Evolutionary conservation across 2,797 vertebrate genomes (phyloP).

Genomic region (Mionectes olivaceus): DNA sequence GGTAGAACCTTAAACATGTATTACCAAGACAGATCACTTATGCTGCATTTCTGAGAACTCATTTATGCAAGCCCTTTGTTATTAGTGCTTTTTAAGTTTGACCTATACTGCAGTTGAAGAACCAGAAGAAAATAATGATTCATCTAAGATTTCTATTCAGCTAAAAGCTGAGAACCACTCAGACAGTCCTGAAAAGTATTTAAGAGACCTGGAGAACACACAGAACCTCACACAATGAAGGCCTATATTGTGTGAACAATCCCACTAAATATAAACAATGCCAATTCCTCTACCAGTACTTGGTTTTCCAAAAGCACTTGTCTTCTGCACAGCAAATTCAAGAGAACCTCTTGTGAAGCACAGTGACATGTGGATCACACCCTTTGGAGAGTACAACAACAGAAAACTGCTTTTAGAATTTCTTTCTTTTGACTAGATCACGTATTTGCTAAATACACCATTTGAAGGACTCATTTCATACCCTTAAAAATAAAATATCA

Average conservation of each 20-base stretch:
- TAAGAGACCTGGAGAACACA: not conserved
- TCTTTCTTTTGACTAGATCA: not conserved
- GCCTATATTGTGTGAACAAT: not conserved
- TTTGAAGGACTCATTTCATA: not conserved
- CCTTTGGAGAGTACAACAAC: not conserved
- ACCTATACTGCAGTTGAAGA: not conserved
- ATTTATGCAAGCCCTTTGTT: not conserved
- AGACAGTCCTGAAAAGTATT: not conserved
- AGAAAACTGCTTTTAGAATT: not conserved
- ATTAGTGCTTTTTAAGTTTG: not conserved
- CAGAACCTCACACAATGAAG: fast-evolving
- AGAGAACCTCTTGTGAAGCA: not conserved
- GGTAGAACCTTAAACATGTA: not conserved
- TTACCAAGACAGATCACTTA: not conserved
- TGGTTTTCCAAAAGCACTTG: not conserved
- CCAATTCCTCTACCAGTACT: not conserved
- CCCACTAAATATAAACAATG: not conserved
- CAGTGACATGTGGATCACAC: not conserved
- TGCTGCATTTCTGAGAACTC: not conserved
- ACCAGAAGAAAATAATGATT: not conserved
- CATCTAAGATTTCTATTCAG: not conserved
- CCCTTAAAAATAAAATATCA: not conserved
- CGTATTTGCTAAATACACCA: fast-evolving
- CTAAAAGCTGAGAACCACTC: not conserved
- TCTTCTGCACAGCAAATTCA: not conserved